Conservation (phyloP, 2,113 vertebrate species). For the Pitta sordida region DNA sequence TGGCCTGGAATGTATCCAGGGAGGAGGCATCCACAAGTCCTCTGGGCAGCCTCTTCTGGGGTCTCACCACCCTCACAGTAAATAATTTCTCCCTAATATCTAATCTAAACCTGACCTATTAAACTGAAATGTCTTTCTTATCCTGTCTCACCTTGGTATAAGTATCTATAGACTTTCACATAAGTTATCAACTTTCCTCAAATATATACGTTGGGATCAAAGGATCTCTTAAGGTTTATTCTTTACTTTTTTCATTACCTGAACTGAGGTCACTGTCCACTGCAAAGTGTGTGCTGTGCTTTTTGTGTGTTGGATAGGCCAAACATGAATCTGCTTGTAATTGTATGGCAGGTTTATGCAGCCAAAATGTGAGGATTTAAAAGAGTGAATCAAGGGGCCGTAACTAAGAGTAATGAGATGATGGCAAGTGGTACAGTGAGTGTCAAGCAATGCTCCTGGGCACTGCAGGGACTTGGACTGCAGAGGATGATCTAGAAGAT, state of each 20-base stretch:
- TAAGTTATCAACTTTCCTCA: background rate
- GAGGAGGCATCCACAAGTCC: background rate
- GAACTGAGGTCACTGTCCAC: background rate
- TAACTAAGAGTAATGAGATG: constrained; percentile 28
- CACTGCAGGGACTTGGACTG: background rate
- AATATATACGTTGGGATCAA: background rate
- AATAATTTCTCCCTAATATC: background rate
- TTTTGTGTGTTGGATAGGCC: background rate
- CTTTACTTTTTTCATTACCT: background rate
- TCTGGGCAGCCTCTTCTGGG: background rate
- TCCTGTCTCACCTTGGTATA: background rate
- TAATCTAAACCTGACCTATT: background rate
- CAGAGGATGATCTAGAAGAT: background rate
- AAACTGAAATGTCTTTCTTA: background rate
- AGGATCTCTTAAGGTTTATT: background rate
- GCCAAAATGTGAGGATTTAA: constrained; percentile 1
- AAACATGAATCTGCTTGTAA: background rate
- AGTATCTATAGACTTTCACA: background rate
- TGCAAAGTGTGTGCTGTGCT: background rate
- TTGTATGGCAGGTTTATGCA: constrained; percentile 26
- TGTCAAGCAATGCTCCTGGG: background rate
- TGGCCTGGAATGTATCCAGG: background rate
- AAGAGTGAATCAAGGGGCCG: background rate
- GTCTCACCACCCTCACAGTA: background rate
- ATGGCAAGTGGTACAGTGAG: background rate